Evolutionary conservation across 2,113 vertebrate species (phyloP).

Genomic region (Callipepla californica): DNA sequence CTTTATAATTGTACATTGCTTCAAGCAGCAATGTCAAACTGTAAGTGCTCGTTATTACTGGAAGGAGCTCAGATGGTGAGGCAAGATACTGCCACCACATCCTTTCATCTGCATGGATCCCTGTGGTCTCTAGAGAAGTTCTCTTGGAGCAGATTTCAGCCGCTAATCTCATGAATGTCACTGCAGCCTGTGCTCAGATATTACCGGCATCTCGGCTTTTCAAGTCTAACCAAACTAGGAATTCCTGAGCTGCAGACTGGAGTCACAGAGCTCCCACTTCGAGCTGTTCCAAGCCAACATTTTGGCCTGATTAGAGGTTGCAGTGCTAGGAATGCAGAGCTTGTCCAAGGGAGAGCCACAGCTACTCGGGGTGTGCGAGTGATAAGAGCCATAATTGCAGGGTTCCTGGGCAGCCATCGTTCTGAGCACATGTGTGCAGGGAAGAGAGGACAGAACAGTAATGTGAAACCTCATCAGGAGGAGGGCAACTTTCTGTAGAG

Average conservation of each 20-base stretch:
- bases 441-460: not conserved
- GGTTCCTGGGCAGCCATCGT: not conserved
- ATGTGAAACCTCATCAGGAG: not conserved
- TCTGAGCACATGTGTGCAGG: not conserved
- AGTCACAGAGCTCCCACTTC: not conserved
- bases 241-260: constrained; percentile 38
- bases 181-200: constrained; percentile 3
- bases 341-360: constrained; percentile 26
- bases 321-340: constrained; percentile 36
- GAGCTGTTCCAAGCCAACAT: constrained; percentile 20
- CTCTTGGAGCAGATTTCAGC: not conserved
- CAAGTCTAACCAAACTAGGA: constrained; percentile 4
- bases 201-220: not conserved
- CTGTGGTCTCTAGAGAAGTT: not conserved
- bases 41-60: not conserved
- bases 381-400: constrained; percentile 31
- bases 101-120: not conserved
- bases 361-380: not conserved
- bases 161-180: not conserved
- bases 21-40: not conserved
- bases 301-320: constrained; percentile 43
- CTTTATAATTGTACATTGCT: not conserved
- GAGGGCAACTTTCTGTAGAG: not conserved
- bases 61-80: not conserved
- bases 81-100: not conserved